A percentile compares a stretch with the other conserved stretches of the same genome.
These are phyloP conservation scores for Struthio camelus DNA, from an alignment of 2,113 vertebrate species.

Conservation along the genomic window DNA sequence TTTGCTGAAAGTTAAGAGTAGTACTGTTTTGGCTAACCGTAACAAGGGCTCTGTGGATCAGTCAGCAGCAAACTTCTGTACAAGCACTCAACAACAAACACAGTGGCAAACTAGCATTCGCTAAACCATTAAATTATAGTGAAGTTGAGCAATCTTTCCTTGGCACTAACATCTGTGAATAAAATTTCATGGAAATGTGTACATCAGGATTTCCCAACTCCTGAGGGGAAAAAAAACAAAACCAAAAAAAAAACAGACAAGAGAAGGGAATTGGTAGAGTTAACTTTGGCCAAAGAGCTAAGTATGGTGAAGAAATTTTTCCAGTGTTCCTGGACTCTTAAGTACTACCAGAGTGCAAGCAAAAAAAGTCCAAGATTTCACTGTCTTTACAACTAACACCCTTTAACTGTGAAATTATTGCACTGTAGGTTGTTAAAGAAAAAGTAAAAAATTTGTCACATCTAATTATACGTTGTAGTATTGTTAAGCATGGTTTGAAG, in stretches of 20 bases:
- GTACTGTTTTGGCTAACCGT: not conserved
- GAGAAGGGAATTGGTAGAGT: not conserved
- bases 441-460: not conserved
- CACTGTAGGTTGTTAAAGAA: not conserved
- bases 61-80: not conserved
- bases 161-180: not conserved
- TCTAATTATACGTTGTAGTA: not conserved
- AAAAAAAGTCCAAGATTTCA: not conserved
- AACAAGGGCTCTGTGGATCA: not conserved
- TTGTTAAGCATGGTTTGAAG: not conserved
- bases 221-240: not conserved
- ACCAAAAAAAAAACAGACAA: rapidly evolving
- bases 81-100: not conserved
- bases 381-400: not conserved
- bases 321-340: not conserved
- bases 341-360: not conserved
- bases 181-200: not conserved
- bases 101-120: not conserved
- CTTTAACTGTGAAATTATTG: not conserved
- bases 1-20: not conserved
- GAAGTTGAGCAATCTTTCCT: slow-evolving; percentile 20
- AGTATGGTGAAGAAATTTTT: not conserved
- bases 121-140: not conserved
- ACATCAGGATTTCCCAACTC: slow-evolving; percentile 6
- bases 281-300: not conserved